These are phyloP conservation scores for Phrynocephalus forsythii DNA, from an alignment of 2,797 vertebrate genomes.

Conservation along the genomic window DNA sequence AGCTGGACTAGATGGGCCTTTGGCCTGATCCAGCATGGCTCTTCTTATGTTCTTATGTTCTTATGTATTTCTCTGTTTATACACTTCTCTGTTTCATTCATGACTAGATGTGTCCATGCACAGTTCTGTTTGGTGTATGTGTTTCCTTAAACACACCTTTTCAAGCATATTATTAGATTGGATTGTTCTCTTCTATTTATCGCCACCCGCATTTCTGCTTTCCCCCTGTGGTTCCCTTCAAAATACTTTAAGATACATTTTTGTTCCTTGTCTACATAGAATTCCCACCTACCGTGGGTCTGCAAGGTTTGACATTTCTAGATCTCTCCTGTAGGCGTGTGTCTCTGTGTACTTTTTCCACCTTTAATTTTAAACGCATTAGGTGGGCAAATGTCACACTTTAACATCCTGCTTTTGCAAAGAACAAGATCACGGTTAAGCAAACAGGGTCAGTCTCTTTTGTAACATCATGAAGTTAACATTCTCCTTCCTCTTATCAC, in stretches of 20 bases:
- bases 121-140: not conserved
- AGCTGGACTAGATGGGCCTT: too few relatives aligned
- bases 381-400: constrained; percentile 11
- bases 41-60: too few relatives aligned
- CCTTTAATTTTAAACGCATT: constrained; percentile 6
- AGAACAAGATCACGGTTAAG: not conserved
- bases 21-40: too few relatives aligned
- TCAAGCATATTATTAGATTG: not conserved
- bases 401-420: not conserved
- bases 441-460: not conserved
- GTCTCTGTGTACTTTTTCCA: not conserved
- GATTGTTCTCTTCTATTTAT: not conserved
- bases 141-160: not conserved
- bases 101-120: too few relatives aligned
- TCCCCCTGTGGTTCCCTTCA: not conserved
- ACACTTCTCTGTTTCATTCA: too few relatives aligned
- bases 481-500: not conserved
- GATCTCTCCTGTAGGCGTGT: not conserved
- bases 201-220: not conserved
- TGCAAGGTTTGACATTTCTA: not conserved
- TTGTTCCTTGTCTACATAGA: not conserved
- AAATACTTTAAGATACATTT: not conserved
- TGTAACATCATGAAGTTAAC: not conserved
- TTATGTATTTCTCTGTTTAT: not conserved
- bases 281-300: too few relatives aligned